A percentile compares a stretch with the other conserved stretches of the same genome.
These are phyloP conservation scores for Dendrocopos noguchii DNA, from an alignment of 2,113 vertebrate genomes.

Conservation along the genomic window DNA sequence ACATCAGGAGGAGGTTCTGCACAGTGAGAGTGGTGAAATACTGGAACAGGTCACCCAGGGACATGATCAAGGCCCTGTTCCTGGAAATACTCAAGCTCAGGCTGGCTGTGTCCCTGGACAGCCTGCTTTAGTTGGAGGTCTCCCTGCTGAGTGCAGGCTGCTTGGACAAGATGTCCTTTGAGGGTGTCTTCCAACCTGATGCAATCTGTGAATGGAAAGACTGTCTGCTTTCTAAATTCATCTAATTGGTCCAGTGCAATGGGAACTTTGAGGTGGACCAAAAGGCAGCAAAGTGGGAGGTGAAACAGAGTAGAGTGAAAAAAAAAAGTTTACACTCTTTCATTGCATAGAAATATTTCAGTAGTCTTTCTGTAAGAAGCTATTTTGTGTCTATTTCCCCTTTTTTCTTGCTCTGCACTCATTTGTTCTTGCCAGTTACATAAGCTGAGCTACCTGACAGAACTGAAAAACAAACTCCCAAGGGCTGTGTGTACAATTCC, in stretches of 20 bases:
- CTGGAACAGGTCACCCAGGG: no score
- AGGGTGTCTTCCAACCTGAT: no score
- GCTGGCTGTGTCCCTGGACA: no score
- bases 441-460: neutral
- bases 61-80: no score
- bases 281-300: neutral
- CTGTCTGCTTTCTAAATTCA: neutral
- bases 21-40: no score
- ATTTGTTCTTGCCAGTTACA: neutral
- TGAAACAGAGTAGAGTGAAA: neutral
- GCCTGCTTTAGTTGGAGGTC: no score
- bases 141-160: no score
- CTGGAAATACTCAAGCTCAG: no score
- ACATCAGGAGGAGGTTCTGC: no score
- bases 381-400: neutral
- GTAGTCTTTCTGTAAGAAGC: neutral
- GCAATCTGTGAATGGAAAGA: neutral
- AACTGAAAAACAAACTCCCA: neutral
- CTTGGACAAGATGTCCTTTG: no score
- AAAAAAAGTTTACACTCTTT: neutral
- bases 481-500: neutral
- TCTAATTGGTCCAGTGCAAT: neutral
- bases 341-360: neutral
- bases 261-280: neutral
- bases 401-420: neutral